A percentile compares a stretch with the other conserved stretches of the same genome.
Conservation (phyloP, 2,113 vertebrate genomes). For the Macroglossus sobrinus region DNA sequence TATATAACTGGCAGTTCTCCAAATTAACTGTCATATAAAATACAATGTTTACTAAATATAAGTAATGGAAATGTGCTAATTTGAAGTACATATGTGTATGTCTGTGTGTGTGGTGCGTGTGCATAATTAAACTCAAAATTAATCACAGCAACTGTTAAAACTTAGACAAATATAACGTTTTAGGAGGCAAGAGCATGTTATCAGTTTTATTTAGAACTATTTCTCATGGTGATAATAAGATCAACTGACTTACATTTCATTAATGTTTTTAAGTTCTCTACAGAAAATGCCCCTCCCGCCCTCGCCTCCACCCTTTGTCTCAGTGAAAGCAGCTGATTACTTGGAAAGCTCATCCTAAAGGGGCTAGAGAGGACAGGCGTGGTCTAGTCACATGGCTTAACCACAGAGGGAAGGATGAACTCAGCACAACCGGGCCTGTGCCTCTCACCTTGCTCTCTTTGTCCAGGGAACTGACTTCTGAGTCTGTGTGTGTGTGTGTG, state of each 20-base stretch:
- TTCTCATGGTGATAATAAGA: neutral
- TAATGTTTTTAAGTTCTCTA: neutral
- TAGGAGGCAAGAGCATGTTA: neutral
- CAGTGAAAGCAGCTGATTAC: neutral
- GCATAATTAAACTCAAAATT: conserved; percentile 23
- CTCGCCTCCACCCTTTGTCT: neutral
- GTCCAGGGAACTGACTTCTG: neutral
- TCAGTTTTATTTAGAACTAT: neutral
- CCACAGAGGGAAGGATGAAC: accelerated
- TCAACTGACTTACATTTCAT: neutral
- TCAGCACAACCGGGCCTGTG: accelerated
- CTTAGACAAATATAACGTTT: neutral
- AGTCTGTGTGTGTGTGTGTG: too few species aligned
- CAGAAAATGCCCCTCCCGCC: neutral
- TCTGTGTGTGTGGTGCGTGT: neutral
- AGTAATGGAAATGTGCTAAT: neutral
- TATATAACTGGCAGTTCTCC: neutral
- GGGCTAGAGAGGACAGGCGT: neutral
- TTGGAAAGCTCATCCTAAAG: neutral
- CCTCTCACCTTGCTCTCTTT: neutral
- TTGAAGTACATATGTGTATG: neutral
- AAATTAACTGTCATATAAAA: neutral
- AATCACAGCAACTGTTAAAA: neutral
- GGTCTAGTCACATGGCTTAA: neutral
- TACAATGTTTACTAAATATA: neutral